Evolutionary conservation across 2,113 vertebrate species (phyloP).

Genomic region (Trogon surrucura): DNA sequence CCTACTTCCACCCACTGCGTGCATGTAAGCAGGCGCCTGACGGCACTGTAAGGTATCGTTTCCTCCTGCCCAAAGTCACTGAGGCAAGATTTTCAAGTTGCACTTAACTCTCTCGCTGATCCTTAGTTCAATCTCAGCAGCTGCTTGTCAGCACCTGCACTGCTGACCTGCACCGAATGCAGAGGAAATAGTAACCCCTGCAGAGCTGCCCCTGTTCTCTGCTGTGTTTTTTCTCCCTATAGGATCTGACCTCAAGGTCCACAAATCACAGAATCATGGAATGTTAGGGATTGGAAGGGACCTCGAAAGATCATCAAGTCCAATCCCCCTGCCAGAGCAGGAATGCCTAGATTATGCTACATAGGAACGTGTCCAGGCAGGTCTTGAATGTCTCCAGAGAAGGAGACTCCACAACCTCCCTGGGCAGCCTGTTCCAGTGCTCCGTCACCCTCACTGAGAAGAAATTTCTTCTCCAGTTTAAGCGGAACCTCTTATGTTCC

Average conservation of each 20-base stretch:
- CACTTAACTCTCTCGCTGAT: not conserved
- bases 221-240: not conserved
- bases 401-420: too few relatives aligned
- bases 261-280: not conserved
- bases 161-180: not conserved
- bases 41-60: accelerated
- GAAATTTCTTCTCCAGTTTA: too few relatives aligned
- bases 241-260: not conserved
- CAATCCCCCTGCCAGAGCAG: too few relatives aligned
- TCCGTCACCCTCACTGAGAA: too few relatives aligned
- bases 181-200: not conserved
- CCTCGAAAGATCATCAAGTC: too few relatives aligned
- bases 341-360: too few relatives aligned
- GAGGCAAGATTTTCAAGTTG: not conserved
- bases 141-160: not conserved
- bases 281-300: too few relatives aligned
- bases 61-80: not conserved
- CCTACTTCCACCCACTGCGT: accelerated
- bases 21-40: accelerated
- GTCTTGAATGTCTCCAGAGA: too few relatives aligned
- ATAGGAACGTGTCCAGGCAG: too few relatives aligned
- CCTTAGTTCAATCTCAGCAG: not conserved
- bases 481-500: too few relatives aligned
- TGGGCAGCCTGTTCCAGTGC: too few relatives aligned
- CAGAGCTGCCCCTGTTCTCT: not conserved